Evolutionary conservation across 2,888 invertebrate species (phyloP).

Genomic region (Megastigmus dorsalis): DNA sequence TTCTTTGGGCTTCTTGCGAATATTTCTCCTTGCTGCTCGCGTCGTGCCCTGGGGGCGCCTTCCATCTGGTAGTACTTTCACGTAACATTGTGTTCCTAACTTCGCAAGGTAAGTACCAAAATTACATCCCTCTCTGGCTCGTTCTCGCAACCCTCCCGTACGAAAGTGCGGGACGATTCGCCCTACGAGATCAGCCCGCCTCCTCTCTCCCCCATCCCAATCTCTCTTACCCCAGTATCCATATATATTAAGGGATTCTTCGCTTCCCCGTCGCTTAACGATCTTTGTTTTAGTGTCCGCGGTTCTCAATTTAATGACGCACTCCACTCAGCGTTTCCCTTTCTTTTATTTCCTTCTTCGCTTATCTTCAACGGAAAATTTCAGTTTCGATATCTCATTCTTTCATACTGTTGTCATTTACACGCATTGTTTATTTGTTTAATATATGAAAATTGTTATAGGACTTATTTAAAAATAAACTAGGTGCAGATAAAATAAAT

Average conservation of each 20-base stretch:
- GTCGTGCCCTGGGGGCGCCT: slow-evolving; percentile 56
- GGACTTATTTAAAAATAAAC: no score
- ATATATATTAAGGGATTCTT: slow-evolving; percentile 67
- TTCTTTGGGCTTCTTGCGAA: slow-evolving; percentile 63
- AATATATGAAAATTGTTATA: no score
- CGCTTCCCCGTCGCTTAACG: slow-evolving; percentile 65
- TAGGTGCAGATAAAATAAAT: no score
- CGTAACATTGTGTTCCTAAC: slow-evolving; percentile 69
- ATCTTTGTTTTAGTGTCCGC: slow-evolving; percentile 66
- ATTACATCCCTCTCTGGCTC: slow-evolving; percentile 64
- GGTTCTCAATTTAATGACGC: slow-evolving; percentile 62
- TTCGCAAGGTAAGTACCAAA: slow-evolving; percentile 67
- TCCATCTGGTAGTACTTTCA: slow-evolving; percentile 68
- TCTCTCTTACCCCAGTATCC: slow-evolving; percentile 56
- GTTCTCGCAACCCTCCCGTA: slow-evolving; percentile 58
- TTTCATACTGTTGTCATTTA: no score
- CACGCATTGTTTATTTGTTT: no score
- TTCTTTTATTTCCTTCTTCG: no score
- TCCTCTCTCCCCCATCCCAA: no score
- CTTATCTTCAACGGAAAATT: no score
- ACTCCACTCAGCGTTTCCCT: slow-evolving; percentile 47
- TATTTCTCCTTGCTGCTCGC: slow-evolving; percentile 54
- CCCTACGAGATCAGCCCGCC: no score
- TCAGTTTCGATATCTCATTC: no score
- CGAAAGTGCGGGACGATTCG: slow-evolving; percentile 63